Evolutionary conservation across 2,888 invertebrate species (phyloP), one percentile per base, ranked within the genome.

Genomic region (Criorhina ranunculi): DNA sequence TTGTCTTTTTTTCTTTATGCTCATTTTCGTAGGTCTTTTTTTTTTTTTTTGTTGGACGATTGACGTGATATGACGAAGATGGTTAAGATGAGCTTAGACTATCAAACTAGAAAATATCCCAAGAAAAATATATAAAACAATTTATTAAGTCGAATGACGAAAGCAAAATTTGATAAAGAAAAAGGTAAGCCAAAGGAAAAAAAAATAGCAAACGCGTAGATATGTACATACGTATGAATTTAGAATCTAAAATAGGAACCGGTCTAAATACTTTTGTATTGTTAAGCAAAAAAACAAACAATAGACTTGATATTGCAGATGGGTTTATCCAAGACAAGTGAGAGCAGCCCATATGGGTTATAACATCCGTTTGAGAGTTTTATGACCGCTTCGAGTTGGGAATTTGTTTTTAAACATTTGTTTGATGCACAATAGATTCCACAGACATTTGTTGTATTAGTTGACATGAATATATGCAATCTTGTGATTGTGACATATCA

Each of bases 181-280:
- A 40, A 66, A 46, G 15, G 31, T 8, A 40, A 44, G 37, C 35
- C 1, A 17, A 40, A 35, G 11, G 33, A 31, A 7, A 35, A 11
- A 37, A 51, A 42, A 40, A 49, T 5, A 60, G 17, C 37, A 64
- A 75, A 15, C 60, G 55, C 69, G 80, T 75, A 69, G 53, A 55
- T 64, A 51, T 70, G 57, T 64, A 76, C 69, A 75, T 75, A 69
- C 46, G 46, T 64, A 51, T 70, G 57, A 70, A 76, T 57, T 75
- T 44, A 76, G 76, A 76, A 76, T 69, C 40, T 44, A 51, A 70
- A 77, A 53, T 12, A 59, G 57, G 77, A 81, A 81, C 76, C 81
- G 76, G 77, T 81, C 81, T 77, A 81, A 77, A 81, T 81, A 76
- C 73, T 59, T 80, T 80, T 73, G 51, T 19, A 73, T 66, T 79